Evolutionary conservation across 1,140 invertebrate species (phyloP).

Genomic region (Hycleus phaleratus): DNA sequence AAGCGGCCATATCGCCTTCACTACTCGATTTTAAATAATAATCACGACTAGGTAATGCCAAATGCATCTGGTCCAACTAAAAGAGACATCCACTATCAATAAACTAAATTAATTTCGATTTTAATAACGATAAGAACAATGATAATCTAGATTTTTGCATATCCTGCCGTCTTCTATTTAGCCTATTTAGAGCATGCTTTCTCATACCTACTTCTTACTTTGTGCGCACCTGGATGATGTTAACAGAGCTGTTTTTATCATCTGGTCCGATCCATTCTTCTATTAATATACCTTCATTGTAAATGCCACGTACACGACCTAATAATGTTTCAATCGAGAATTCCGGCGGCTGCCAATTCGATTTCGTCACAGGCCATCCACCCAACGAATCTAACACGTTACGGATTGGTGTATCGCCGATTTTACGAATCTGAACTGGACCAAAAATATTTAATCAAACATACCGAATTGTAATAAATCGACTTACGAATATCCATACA

Average conservation of each 20-base stretch:
- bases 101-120: too few relatives aligned
- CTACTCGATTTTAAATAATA: conserved; percentile 70
- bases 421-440: conserved; percentile 62
- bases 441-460: conserved; percentile 1
- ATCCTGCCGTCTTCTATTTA: too few relatives aligned
- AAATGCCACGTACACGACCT: conserved; percentile 59
- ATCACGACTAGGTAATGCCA: conserved; percentile 72
- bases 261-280: conserved; percentile 79
- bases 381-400: conserved; percentile 55
- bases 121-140: too few relatives aligned
- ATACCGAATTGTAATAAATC: not conserved
- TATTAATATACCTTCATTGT: conserved; percentile 66
- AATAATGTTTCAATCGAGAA: conserved; percentile 57
- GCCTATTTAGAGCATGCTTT: not conserved
- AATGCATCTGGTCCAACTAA: conserved; percentile 72
- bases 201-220: conserved; percentile 41
- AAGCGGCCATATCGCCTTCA: conserved; percentile 59
- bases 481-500: conserved; percentile 83
- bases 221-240: conserved; percentile 73
- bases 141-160: too few relatives aligned
- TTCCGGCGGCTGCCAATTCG: conserved; percentile 52
- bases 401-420: conserved; percentile 58
- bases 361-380: conserved; percentile 69
- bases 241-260: conserved; percentile 75
- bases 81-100: conserved; percentile 3